Percentiles rank a stretch among this genome's conserved stretches.
Evolutionary conservation across 2,797 vertebrate species (phyloP).

Genomic region (Anguilla marmorata): DNA sequence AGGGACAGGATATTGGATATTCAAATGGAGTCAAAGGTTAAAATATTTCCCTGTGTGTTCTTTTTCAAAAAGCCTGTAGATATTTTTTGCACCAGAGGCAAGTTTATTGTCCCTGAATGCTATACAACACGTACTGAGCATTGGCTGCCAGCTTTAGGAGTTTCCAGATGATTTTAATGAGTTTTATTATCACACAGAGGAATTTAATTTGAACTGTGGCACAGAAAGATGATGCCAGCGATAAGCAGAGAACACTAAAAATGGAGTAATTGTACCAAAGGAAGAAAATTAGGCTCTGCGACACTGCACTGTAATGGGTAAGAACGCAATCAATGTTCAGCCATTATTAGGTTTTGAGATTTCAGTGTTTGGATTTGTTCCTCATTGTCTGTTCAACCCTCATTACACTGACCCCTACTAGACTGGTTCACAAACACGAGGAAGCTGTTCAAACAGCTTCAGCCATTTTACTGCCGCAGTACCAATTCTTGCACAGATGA

Average conservation of each 20-base stretch:
- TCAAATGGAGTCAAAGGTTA: conserved; percentile 7
- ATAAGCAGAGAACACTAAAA: conserved; percentile 23
- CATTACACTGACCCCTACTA: conserved; percentile 17
- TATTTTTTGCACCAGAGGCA: background rate
- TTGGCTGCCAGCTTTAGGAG: conserved; percentile 20
- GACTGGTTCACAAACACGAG: conserved; percentile 21
- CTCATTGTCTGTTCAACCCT: conserved; percentile 27
- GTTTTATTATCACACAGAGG: conserved; percentile 22
- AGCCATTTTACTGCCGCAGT: conserved; percentile 8
- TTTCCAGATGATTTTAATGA: conserved; percentile 23
- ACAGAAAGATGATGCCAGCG: conserved; percentile 21
- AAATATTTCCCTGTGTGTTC: background rate
- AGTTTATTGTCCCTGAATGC: conserved; percentile 9
- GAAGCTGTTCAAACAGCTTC: conserved; percentile 7
- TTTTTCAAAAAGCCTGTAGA: background rate
- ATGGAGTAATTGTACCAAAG: conserved; percentile 16
- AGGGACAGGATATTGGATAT: background rate
- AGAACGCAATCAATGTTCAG: conserved; percentile 27
- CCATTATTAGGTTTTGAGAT: conserved; percentile 22
- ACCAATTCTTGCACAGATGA: background rate
- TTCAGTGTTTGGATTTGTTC: conserved; percentile 30
- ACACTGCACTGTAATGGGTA: conserved; percentile 3
- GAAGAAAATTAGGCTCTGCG: conserved; percentile 17
- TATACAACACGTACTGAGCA: background rate
- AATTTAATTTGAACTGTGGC: conserved; percentile 30